Evolutionary conservation across 1,140 invertebrate species (phyloP), one percentile per base, ranked within the genome.

Genomic region (Tenebrio molitor): DNA sequence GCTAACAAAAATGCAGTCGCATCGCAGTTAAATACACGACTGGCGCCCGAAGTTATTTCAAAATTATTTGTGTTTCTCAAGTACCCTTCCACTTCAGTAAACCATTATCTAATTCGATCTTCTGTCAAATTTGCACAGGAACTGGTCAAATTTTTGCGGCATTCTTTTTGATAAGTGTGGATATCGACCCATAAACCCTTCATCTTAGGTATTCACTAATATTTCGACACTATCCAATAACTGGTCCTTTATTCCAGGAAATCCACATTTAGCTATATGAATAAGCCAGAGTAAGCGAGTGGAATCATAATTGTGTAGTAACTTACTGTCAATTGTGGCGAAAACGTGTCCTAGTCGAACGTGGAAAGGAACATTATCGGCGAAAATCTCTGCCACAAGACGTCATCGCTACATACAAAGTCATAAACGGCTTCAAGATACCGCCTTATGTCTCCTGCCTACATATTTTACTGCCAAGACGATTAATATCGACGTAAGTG

Each of bases 1-100:
- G 58, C 50, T 66, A 4, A 83, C 50, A 78, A 82, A 74, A 84
- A 83, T 1, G 76, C 80, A 8, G 72, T 78, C 66, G 84, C 83
- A 73, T 85, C 83, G 46, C 74, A 79, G 74, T 84, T 84, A 72
- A 81, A 84, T 10, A 85, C 77, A 58, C 82, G 34, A 14, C 23
- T 71, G 1, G 79, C 76, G 65, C 81, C 74, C 58, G 78, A 16
- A 6, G 79, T 66, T 17, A 83, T 69, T 23, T 81, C 71, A 8
- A 34, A 10, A 12, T 78, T 71, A n/a, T 79, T 63, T 33, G 79
- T 77, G 34, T 70, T 64, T 41, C 73, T 36, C 36, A 83, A 74
- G 74, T 79, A 77, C 12, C 62, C 21, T 10, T 74, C 7, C n/a
- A 80, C 67, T 68, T 78, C 73, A 23, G 39, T 23, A 71, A 80